Percentiles rank a stretch among this genome's conserved stretches.
phyloP scores from a whole-genome alignment of 2,797 vertebrate species.

The Gadopsis bispinosus region DNA sequence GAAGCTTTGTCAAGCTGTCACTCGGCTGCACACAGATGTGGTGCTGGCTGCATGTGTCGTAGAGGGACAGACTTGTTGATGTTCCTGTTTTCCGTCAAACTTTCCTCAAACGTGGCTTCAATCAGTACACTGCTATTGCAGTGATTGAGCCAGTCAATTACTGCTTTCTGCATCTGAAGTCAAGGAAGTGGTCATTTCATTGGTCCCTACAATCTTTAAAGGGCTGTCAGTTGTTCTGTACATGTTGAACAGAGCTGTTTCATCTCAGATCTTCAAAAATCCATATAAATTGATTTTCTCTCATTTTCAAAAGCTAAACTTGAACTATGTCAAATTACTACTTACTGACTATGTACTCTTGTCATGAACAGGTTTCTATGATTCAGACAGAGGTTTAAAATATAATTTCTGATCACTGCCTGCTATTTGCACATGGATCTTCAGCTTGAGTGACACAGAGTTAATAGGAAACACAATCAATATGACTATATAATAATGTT shows the following conservation, averaged over 20 bases:
- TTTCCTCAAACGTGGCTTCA: conserved; percentile 49
- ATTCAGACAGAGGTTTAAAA: not conserved
- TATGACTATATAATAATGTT: not conserved
- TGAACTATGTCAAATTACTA: not conserved
- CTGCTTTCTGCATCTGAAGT: conserved; percentile 50
- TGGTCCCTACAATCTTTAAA: conserved; percentile 26
- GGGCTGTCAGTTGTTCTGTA: conserved; percentile 26
- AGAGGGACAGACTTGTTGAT: conserved; percentile 35
- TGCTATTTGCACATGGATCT: not conserved
- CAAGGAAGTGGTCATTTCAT: conserved; percentile 39
- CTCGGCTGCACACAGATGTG: conserved; percentile 15
- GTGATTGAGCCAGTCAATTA: conserved; percentile 51
- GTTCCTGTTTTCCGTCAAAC: conserved; percentile 38
- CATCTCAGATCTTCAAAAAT: conserved; percentile 7
- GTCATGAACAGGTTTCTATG: not conserved
- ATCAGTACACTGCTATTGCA: conserved; percentile 43
- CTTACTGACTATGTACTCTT: not conserved
- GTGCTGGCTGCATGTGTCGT: conserved; percentile 11
- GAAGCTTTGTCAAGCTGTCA: conserved; percentile 36
- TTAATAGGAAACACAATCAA: conserved; percentile 10
- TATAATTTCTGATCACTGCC: not conserved
- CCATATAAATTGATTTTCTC: not conserved
- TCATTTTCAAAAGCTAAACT: conserved; percentile 19
- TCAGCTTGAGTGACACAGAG: not conserved
- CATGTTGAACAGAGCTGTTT: conserved; percentile 22